Percentiles rank a stretch among this genome's conserved stretches.
phyloP scores from a whole-genome alignment of 2,888 invertebrate species.

The Cosmopolites sordidus region DNA sequence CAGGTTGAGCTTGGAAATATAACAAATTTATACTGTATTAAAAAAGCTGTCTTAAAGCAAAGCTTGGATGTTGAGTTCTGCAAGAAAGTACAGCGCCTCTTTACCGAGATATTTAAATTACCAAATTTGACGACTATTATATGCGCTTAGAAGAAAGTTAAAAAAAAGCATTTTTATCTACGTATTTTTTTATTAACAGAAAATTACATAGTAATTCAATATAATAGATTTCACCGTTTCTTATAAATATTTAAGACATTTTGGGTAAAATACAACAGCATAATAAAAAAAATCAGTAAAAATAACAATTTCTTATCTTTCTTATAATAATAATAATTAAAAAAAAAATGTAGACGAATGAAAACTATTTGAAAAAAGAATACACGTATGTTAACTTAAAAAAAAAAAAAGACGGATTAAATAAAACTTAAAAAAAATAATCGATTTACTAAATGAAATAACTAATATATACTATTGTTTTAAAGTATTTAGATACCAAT shows the following conservation, averaged over 20 bases:
- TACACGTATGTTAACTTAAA: constrained; percentile 2
- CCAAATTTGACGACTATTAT: too few relatives aligned
- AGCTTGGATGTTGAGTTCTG: too few relatives aligned
- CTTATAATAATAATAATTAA: constrained; percentile 4
- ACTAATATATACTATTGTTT: too few relatives aligned
- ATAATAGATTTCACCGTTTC: constrained; percentile 11
- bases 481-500: too few relatives aligned
- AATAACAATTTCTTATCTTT: constrained; percentile 9
- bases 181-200: constrained; percentile 14
- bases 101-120: too few relatives aligned
- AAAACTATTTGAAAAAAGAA: constrained; percentile 14
- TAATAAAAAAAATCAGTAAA: constrained; percentile 12
- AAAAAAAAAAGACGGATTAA: background rate
- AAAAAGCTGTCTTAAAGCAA: too few relatives aligned
- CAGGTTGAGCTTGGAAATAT: too few relatives aligned
- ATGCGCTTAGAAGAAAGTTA: too few relatives aligned
- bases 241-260: constrained; percentile 15
- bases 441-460: too few relatives aligned
- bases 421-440: background rate
- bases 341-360: constrained; percentile 6
- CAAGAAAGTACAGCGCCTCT: too few relatives aligned
- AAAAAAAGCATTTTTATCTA: too few relatives aligned
- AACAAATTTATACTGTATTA: too few relatives aligned
- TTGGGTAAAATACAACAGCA: constrained; percentile 13
- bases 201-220: constrained; percentile 17